Evolutionary conservation across 2,113 vertebrate genomes (phyloP), one percentile per base, ranked within the genome.

Genomic region (Larimichthys crocea): DNA sequence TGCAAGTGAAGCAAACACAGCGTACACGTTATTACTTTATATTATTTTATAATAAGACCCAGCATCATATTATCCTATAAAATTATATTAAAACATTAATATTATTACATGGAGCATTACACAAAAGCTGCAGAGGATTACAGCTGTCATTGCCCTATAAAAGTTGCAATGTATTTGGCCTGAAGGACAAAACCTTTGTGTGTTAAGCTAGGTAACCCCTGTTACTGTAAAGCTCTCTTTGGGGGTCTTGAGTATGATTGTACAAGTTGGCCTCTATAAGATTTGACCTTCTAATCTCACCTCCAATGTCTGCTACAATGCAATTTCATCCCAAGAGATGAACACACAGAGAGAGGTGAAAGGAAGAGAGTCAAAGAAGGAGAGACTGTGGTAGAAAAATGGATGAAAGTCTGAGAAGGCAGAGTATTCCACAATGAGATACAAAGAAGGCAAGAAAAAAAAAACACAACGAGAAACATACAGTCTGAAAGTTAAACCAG

Each of bases 211-310:
- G 17, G 66, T 40, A 61, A 71, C 63, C 62, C 29, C 10, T 64
- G 69, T 48, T 59, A 66, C 75, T 55, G 49, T 64, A 66, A 74
- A 74, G 19, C 50, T 55, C 50, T 63, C 62, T 84, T 61, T 52
- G 11, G 62, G 46, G 61, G 49, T 42, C 8, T 42, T 29, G 44
- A n/a, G 59, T 81, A 40, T 73, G 56, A 70, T 57, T 57, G 44
- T 67, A 64, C 24, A 79, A 26, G 8, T 35, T 80, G 60, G 69
- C 64, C 74, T 79, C 42, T 26, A 31, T 29, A 20, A 57, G 56
- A 72, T 26, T 16, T 40, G 50, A 81, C 57, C 73, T 78, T 72
- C 20, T 86, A 74, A 72, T 83, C 81, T 77, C 40, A 78, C 42
- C 78, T 76, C 31, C 64, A 42, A 74, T 49, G 35, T 80, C 63